Percentiles rank a stretch among this genome's conserved stretches.
Evolutionary conservation across 2,797 vertebrate species (phyloP).

Genomic region (Phataginus tricuspis): DNA sequence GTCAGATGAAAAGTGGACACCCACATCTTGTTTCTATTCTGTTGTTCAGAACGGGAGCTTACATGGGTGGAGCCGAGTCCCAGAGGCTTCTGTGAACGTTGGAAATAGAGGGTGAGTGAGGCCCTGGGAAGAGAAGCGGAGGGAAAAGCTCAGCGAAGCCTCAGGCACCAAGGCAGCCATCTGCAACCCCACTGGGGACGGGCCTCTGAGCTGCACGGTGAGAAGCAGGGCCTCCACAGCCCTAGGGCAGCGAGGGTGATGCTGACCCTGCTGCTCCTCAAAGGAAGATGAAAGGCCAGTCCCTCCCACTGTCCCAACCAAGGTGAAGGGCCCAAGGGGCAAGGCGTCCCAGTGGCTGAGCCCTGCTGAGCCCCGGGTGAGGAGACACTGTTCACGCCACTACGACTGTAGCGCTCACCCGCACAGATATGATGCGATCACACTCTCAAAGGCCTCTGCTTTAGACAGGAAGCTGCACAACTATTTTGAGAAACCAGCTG

Average conservation of each 20-base stretch:
- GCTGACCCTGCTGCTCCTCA: not conserved
- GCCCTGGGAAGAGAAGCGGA: not conserved
- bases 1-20: not conserved
- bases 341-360: not conserved
- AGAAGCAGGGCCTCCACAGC: too few relatives aligned
- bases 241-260: accelerated
- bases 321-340: too few relatives aligned
- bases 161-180: not conserved
- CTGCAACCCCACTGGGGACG: not conserved
- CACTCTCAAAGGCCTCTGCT: not conserved
- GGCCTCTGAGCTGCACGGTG: accelerated
- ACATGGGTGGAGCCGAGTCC: not conserved
- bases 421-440: not conserved
- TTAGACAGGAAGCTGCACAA: not conserved
- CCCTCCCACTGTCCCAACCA: not conserved
- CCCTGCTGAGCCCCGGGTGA: too few relatives aligned
- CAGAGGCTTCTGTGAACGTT: not conserved
- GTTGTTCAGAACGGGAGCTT: not conserved
- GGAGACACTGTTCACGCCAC: not conserved
- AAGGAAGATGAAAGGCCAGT: not conserved
- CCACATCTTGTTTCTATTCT: not conserved
- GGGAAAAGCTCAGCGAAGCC: not conserved
- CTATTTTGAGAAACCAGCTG: not conserved
- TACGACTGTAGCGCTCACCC: accelerated
- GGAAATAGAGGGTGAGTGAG: not conserved